Base-by-base conservation (phyloP, 2,797 vertebrate genomes). In the Merluccius polli region DNA sequence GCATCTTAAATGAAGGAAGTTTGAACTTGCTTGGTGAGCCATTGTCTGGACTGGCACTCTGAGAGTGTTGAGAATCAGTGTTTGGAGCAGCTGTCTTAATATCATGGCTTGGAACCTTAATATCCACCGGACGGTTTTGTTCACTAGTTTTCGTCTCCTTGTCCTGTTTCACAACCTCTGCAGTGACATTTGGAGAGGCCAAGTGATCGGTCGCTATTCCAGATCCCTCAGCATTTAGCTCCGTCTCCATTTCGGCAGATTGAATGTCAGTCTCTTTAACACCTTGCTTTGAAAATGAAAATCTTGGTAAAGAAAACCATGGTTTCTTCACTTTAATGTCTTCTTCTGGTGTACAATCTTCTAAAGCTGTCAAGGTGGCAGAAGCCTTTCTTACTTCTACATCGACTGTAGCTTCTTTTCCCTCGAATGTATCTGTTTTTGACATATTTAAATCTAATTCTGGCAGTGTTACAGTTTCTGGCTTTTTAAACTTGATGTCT, bases 231-330 rank as follows among this genome's bases (percentile, higher is more conserved):
- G 65, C 29, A 31, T 68, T 68, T 6, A 29, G 29, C 27, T 16
- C 65, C 31, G 65, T 59, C 52, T 59, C 52, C 52, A 59, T n/a
- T 24, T 24, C 12, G 52, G 52, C 21, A 59, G 52, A 31, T 30
- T 68, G 12, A 68, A 16, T 1, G 5, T 29, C 65, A 68, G 65
- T 18, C 75, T 87, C 87, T 41, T 91, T 82, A 31, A 94, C 91
- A 75, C 84, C 85, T 48, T 59, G 52, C 21, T 85, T 88, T 74
- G 82, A 82, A 78, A 86, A 82, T 75, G 85, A 87, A 79, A 90
- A 78, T 81, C 21, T 90, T 1, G 91, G 90, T 33, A 91, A 78
- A 69, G 89, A 87, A 76, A 90, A 85, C 44, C 78, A 86, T 71
- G 83, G 48, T 68, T 83, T 85, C 77, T 86, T 82, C 32, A 87